A percentile compares a stretch with the other conserved stretches of the same genome.
These are phyloP conservation scores for Eurosta solidaginis DNA, from an alignment of 1,140 invertebrate species.

Conservation along the genomic window DNA sequence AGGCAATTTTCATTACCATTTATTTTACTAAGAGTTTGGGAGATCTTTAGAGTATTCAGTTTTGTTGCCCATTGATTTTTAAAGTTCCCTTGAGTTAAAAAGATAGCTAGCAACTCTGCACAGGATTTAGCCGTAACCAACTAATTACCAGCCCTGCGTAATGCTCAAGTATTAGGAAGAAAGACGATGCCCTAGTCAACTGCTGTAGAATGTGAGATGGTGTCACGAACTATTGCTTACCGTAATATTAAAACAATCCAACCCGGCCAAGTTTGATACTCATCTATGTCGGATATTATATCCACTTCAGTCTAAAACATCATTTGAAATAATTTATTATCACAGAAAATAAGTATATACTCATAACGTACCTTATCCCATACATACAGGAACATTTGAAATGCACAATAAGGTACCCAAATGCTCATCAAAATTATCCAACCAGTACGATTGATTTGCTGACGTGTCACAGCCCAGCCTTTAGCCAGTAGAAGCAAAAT, in stretches of 20 bases:
- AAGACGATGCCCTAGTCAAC: too few relatives aligned
- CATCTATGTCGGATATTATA: conserved; percentile 94
- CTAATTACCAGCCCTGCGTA: too few relatives aligned
- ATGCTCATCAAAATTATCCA: conserved; percentile 79
- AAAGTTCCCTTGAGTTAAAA: too few relatives aligned
- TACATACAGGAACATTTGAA: conserved; percentile 90
- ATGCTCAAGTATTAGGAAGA: too few relatives aligned
- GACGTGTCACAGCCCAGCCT: conserved; percentile 93
- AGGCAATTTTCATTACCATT: too few relatives aligned
- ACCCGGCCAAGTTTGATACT: conserved; percentile 96
- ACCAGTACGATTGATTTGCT: conserved; percentile 80
- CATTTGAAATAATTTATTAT: not conserved
- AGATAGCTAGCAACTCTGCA: too few relatives aligned
- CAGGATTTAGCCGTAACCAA: too few relatives aligned
- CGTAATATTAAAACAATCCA: conserved; percentile 81
- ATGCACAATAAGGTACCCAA: conserved; percentile 88
- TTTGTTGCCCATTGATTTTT: too few relatives aligned
- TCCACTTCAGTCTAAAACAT: conserved; percentile 86
- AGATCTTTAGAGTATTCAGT: too few relatives aligned
- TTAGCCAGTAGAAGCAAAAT: conserved; percentile 91
- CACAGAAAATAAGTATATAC: not conserved
- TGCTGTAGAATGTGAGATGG: too few relatives aligned
- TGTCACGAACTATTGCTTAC: conserved; percentile 36
- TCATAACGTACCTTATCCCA: conserved; percentile 86
- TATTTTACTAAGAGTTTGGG: too few relatives aligned